Conservation (phyloP, 2,797 vertebrate species). For the Premnoplex brunnescens region DNA sequence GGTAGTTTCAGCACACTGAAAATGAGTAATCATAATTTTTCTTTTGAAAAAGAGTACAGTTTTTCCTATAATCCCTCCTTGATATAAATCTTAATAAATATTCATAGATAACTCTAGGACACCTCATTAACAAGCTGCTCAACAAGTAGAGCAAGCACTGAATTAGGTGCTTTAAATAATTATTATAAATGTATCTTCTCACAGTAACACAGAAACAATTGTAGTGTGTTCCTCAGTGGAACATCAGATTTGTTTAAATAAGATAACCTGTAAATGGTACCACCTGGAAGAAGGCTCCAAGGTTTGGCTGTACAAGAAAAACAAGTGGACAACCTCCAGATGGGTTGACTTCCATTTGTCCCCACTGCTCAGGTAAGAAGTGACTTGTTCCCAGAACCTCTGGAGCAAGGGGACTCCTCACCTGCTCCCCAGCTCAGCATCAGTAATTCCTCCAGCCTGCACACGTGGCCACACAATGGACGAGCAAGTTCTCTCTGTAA, state of each 20-base stretch:
- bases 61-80: slow-evolving; percentile 6
- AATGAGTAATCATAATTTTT: slow-evolving; percentile 29
- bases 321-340: fast-evolving
- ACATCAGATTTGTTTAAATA: background rate
- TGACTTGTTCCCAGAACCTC: background rate
- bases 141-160: slow-evolving; percentile 33
- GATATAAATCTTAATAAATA: slow-evolving; percentile 48
- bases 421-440: background rate
- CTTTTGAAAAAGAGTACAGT: background rate
- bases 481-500: background rate
- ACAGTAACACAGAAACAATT: background rate
- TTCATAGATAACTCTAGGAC: slow-evolving; percentile 40
- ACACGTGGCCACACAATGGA: background rate
- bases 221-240: background rate
- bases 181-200: slow-evolving; percentile 7
- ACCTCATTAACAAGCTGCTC: slow-evolving; percentile 48
- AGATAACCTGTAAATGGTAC: background rate
- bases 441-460: background rate
- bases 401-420: background rate
- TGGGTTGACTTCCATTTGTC: background rate
- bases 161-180: slow-evolving; percentile 44
- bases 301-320: background rate
- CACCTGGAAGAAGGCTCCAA: background rate
- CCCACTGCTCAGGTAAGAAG: background rate
- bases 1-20: slow-evolving; percentile 39